Evolutionary conservation across 2,888 invertebrate species (phyloP).

Genomic region (Congeria kusceri): DNA sequence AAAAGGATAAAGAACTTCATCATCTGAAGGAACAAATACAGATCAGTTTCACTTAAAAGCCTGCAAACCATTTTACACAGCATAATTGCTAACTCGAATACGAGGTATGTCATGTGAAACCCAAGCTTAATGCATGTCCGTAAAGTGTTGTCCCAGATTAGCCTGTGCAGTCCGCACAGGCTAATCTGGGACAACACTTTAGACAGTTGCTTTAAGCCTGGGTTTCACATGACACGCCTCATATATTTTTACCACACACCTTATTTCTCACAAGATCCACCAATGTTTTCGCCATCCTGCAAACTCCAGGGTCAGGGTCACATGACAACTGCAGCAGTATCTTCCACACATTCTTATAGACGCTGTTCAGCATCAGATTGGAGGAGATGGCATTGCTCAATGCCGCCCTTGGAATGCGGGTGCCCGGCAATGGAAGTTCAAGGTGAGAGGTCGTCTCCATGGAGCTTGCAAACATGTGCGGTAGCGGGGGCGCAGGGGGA

Average conservation of each 20-base stretch:
- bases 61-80: too few species aligned
- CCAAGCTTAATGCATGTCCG: too few species aligned
- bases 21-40: too few species aligned
- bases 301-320: constrained; percentile 95
- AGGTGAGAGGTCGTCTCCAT: constrained; percentile 63
- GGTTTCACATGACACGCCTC: too few species aligned
- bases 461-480: constrained; percentile 79
- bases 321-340: constrained; percentile 91
- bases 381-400: constrained; percentile 61
- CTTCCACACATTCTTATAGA: constrained; percentile 96
- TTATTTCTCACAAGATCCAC: constrained; percentile 91
- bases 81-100: too few species aligned
- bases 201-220: too few species aligned
- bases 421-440: constrained; percentile 50
- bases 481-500: constrained; percentile 62
- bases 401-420: constrained; percentile 80
- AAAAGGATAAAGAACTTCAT: too few species aligned
- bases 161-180: too few species aligned
- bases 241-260: constrained; percentile 85
- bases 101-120: too few species aligned
- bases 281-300: constrained; percentile 91
- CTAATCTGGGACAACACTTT: too few species aligned
- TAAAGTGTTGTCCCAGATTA: too few species aligned
- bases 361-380: constrained; percentile 82
- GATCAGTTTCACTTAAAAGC: too few species aligned